These are phyloP conservation scores for Sepiola atlantica DNA, from an alignment of 2,888 invertebrate genomes.

Conservation along the genomic window DNA sequence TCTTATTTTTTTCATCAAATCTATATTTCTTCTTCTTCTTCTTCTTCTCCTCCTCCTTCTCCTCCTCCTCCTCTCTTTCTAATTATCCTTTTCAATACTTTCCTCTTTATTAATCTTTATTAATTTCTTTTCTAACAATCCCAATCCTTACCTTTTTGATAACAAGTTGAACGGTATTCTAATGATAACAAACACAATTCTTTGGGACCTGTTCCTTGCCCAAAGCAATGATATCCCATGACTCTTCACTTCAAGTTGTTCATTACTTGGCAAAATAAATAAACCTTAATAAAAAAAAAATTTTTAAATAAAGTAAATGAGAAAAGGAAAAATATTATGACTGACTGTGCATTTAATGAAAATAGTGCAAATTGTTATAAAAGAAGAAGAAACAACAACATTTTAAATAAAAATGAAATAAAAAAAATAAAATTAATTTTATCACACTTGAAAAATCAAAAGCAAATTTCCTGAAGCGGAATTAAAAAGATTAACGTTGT, in stretches of 20 bases:
- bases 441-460: slow-evolving; percentile 21
- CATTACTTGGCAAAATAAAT: background rate
- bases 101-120: no score
- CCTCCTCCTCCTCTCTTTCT: background rate
- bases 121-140: background rate
- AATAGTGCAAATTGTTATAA: slow-evolving; percentile 10
- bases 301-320: background rate
- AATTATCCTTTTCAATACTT: background rate
- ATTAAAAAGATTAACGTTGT: slow-evolving; percentile 9
- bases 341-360: slow-evolving; percentile 32
- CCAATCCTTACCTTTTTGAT: slow-evolving; percentile 18
- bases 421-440: background rate
- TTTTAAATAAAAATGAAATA: background rate
- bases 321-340: slow-evolving; percentile 32
- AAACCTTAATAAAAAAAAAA: background rate
- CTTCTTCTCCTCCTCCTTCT: background rate
- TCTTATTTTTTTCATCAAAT: background rate
- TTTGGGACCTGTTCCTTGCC: background rate
- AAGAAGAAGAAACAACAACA: background rate
- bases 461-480: background rate
- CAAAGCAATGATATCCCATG: slow-evolving; percentile 22
- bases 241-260: slow-evolving; percentile 13
- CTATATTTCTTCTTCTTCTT: background rate
- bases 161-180: slow-evolving; percentile 9
- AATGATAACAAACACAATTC: slow-evolving; percentile 8